phyloP scores from a whole-genome alignment of 2,113 vertebrate genomes.

The Hippocampus guttulatus region DNA sequence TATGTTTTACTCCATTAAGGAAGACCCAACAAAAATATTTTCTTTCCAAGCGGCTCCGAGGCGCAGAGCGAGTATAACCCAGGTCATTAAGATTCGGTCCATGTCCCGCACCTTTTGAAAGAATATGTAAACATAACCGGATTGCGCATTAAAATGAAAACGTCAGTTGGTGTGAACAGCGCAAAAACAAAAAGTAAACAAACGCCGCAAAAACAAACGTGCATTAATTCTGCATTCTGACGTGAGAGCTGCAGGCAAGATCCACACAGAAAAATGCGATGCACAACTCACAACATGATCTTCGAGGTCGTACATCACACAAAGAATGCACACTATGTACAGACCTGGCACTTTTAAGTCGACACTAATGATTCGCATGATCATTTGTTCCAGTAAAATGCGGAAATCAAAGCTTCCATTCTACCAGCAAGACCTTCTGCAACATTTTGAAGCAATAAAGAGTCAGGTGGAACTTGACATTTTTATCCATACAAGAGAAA shows the following conservation, averaged over 20 bases:
- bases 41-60: not conserved
- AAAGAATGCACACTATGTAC: slow-evolving; percentile 1
- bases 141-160: not conserved
- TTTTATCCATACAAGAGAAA: not conserved
- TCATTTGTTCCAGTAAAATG: not conserved
- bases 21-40: not conserved
- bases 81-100: not conserved
- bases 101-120: not conserved
- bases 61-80: not conserved
- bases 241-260: slow-evolving; percentile 1
- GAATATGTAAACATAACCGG: no score
- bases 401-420: not conserved
- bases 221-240: not conserved
- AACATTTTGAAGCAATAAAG: not conserved
- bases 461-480: not conserved
- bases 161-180: not conserved
- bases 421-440: no score
- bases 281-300: not conserved
- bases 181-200: not conserved
- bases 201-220: not conserved
- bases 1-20: not conserved
- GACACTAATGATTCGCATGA: not conserved
- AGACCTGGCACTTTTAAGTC: not conserved
- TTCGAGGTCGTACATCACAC: not conserved
- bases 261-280: not conserved